phyloP scores from a whole-genome alignment of 2,797 vertebrate species.

The Muscicapa comitata region DNA sequence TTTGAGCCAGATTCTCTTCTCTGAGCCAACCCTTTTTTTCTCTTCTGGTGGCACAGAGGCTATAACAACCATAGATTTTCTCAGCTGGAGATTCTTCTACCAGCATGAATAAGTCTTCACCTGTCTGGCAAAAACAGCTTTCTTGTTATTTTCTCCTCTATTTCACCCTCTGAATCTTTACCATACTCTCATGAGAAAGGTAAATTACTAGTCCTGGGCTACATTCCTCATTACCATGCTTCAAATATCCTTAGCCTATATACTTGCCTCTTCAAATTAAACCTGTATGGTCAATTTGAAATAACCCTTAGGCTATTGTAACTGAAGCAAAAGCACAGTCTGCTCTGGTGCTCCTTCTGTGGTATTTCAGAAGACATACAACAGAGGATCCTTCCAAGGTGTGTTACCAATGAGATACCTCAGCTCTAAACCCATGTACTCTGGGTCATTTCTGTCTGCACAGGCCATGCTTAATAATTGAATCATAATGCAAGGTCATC shows the following conservation, averaged over 20 bases:
- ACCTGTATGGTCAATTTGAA: neutral
- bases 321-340: neutral
- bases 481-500: neutral
- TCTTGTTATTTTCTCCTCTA: neutral
- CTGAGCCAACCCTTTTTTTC: conserved; percentile 38
- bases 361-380: neutral
- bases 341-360: neutral
- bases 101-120: neutral
- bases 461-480: neutral
- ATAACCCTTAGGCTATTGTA: neutral
- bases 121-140: conserved; percentile 1
- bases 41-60: conserved; percentile 32
- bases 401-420: rapidly evolving
- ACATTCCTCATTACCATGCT: neutral
- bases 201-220: neutral
- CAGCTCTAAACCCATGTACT: neutral
- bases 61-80: neutral
- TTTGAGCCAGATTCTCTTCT: conserved; percentile 47
- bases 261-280: neutral
- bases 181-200: neutral
- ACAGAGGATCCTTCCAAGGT: neutral
- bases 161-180: neutral
- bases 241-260: neutral
- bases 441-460: neutral
- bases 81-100: neutral